Conservation (phyloP, 2,797 vertebrate species). For the Odontamblyopus lacepedii region DNA sequence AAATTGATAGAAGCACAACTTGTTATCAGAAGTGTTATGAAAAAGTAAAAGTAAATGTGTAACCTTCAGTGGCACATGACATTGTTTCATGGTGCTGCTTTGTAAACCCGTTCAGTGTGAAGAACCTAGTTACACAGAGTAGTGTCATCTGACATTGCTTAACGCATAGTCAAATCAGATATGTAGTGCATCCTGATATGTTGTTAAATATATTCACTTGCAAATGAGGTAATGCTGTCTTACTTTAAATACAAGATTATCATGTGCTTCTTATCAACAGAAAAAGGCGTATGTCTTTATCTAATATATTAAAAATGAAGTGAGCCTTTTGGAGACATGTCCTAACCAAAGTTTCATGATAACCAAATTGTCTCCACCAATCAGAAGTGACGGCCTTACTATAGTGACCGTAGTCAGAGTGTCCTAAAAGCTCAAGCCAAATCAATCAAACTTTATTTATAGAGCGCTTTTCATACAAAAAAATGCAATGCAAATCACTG, state of each 20-base stretch:
- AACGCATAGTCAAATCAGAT: neutral
- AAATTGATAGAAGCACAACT: neutral
- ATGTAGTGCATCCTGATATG: neutral
- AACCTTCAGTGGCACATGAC: neutral
- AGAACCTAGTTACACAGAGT: neutral
- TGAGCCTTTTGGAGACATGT: neutral
- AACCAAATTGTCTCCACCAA: neutral
- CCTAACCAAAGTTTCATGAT: neutral
- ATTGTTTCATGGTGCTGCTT: neutral
- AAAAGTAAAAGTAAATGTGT: neutral
- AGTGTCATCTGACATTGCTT: constrained; percentile 16
- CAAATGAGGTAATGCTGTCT: neutral
- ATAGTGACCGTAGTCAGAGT: neutral
- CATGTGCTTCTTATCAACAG: neutral
- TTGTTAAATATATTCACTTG: neutral
- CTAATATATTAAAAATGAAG: neutral
- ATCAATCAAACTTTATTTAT: too few relatives aligned
- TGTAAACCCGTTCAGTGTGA: neutral
- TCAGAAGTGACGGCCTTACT: neutral
- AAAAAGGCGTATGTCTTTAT: neutral
- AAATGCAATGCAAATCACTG: neutral
- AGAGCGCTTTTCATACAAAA: too few relatives aligned
- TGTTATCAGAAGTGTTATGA: neutral
- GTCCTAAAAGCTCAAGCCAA: neutral
- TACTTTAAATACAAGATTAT: neutral